Evolutionary conservation across 1,140 invertebrate genomes (phyloP), one percentile per base, ranked within the genome.

Genomic region (Lepidotrigona ventralis): DNA sequence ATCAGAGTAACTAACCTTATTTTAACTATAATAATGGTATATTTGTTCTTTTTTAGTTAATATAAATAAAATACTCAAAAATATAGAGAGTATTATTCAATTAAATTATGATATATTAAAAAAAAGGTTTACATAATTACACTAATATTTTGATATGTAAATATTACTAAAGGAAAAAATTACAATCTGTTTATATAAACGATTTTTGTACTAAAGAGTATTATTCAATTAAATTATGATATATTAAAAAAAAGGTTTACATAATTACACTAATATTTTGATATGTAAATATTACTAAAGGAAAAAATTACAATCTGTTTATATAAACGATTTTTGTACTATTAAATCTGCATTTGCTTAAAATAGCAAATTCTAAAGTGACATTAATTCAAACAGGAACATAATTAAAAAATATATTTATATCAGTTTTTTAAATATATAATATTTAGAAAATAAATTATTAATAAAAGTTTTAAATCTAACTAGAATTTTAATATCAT

Each of bases 271-370:
- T 46, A 63, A 70, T 51, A 51, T 66, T 78, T 79, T 26, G 53
- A 79, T 21, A 60, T 72, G 21, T 72, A 53, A 9, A 23, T 15
- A n/a, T 17, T 29, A 17, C 26, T 80, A 80, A 39, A 80, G 79
- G 26, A 73, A 73, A 58, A 80, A 80, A 69, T 39, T 70, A 63
- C n/a, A 11, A 86, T 6, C 17, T 72, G 70, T 81, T 46, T 60
- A 64, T 68, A 54, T 79, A 33, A 78, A 69, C 29, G 68, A 77
- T 29, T 53, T 76, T 86, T 79, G 60, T 87, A 76, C 53, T 64
- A 76, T 87, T 74, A 83, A 85, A 78, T 46, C 68, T 78, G 63
- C 19, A 53, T 29, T 64, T 54, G 54, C 54, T 64, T 77, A 33
- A 29, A 69, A 21, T 33, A 77, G 26, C 21, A 29, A 21, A 51